Base-by-base conservation (phyloP, 2,888 invertebrate species). In the Callyntrura guangdongensis region DNA sequence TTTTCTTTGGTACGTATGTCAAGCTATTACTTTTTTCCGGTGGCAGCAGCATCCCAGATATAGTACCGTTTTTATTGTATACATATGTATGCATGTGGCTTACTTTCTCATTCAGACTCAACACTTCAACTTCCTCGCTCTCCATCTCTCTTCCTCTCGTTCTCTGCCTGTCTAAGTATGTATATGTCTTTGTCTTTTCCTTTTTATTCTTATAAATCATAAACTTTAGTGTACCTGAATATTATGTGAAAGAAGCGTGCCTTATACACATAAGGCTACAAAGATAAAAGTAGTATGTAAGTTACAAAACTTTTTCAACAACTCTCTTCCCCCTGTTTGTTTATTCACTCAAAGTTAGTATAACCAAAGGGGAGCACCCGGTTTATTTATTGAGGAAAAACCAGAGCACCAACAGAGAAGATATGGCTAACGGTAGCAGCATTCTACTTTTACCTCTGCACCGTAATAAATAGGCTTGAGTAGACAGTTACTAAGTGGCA, bases 241-340 rank as follows among this genome's bases (percentile, higher is more conserved):
- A 36, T 59, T 22, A 49, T 77, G 77, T 22, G 72, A 72, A 72
- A 45, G 72, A 12, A 72, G 20, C 72, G 11, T 45, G 20, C 11
- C 14, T 20, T 45, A 8, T 47, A 47, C 17, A 20, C 47, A 69
- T 45, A 69, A 22, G 17, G n/a, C n/a, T 17, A 64, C 36, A 25
- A 5, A 77, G 53, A 22, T 4, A 53, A 77, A 22, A 77, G 77
- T 22, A n/a, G n/a, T n/a, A n/a, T n/a, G n/a, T n/a, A 53, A 77
- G 77, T 53, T 77, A 77, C 25, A 25, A 77, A 77, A 77, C 53
- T 77, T 53, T 74, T 77, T 77, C 77, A 77, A 77, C 77, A 77
- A 77, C 77, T 77, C 12, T 25, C 22, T 74, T 49, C 77, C 20
- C 17, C 8, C 72, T 74, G 74, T 74, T 74, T 74, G 74, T 74